These are phyloP conservation scores for Fratercula arctica DNA, from an alignment of 2,797 vertebrate species.

Conservation along the genomic window DNA sequence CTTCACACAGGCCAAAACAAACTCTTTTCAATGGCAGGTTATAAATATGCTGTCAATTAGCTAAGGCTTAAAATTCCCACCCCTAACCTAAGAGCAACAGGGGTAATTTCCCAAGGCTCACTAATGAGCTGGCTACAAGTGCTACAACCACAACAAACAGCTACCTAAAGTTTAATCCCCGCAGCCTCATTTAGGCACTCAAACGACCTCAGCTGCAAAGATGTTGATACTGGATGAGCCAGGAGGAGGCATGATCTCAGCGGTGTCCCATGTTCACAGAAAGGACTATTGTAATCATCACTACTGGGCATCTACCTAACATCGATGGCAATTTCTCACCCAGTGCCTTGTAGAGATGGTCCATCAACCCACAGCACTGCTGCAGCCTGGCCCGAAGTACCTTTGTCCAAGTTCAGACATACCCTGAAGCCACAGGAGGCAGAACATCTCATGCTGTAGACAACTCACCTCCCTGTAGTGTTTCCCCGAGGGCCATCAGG, in stretches of 20 bases:
- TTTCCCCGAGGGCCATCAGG: background rate
- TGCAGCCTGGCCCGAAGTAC: background rate
- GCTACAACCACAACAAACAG: background rate
- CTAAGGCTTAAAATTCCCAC: background rate
- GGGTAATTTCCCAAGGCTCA: background rate
- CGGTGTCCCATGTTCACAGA: background rate
- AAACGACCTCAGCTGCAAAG: background rate
- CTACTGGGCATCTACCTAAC: background rate
- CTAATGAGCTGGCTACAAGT: background rate
- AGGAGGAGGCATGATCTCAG: background rate
- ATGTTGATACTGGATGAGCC: background rate
- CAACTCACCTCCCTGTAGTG: fast-evolving
- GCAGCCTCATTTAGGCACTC: background rate
- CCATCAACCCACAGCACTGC: background rate
- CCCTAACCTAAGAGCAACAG: background rate
- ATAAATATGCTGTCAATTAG: background rate
- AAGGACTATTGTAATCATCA: background rate
- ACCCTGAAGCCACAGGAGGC: background rate
- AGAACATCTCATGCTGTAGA: background rate
- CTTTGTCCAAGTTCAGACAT: background rate
- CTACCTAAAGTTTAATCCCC: background rate
- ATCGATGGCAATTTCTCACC: fast-evolving
- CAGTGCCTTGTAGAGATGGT: background rate
- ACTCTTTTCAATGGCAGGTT: background rate
- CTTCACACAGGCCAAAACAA: background rate